A percentile compares a stretch with the other conserved stretches of the same genome.
phyloP scores from a whole-genome alignment of 2,888 invertebrate species.

The Temnothorax ravouxi region DNA sequence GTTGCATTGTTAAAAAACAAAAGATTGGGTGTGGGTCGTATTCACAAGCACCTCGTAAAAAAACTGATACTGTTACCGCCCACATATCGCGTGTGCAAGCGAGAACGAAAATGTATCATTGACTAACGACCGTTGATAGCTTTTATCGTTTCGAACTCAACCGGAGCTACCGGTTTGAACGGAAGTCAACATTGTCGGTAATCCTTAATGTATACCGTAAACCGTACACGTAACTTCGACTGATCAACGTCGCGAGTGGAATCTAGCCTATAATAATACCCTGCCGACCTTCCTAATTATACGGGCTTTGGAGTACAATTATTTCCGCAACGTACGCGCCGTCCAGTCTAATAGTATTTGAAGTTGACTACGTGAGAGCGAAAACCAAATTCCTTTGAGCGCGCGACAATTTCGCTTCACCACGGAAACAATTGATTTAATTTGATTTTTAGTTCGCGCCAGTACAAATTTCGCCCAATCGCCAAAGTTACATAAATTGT shows the following conservation, averaged over 20 bases:
- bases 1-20: conserved; percentile 47
- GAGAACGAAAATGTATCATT: conserved; percentile 75
- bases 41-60: conserved; percentile 50
- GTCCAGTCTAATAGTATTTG: conserved; percentile 20
- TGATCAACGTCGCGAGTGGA: conserved; percentile 4
- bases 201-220: conserved; percentile 50
- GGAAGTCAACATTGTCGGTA: conserved; percentile 69
- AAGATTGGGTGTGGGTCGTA: conserved; percentile 56
- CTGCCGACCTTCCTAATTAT: conserved; percentile 35
- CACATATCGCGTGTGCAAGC: conserved; percentile 60
- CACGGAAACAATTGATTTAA: conserved; percentile 37
- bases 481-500: conserved; percentile 6
- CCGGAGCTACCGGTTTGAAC: conserved; percentile 68
- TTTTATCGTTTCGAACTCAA: conserved; percentile 70
- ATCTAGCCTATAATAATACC: conserved; percentile 35
- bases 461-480: conserved; percentile 39
- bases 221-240: conserved; percentile 5
- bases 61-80: conserved; percentile 67
- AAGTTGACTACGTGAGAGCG: conserved; percentile 28
- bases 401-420: neutral
- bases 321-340: conserved; percentile 11
- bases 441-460: conserved; percentile 51
- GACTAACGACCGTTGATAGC: conserved; percentile 74
- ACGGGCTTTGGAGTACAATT: conserved; percentile 37
- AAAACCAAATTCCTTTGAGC: conserved; percentile 20